A percentile compares a stretch with the other conserved stretches of the same genome.
phyloP scores from a whole-genome alignment of 2,888 invertebrate species.

The Spilarctia lutea region DNA sequence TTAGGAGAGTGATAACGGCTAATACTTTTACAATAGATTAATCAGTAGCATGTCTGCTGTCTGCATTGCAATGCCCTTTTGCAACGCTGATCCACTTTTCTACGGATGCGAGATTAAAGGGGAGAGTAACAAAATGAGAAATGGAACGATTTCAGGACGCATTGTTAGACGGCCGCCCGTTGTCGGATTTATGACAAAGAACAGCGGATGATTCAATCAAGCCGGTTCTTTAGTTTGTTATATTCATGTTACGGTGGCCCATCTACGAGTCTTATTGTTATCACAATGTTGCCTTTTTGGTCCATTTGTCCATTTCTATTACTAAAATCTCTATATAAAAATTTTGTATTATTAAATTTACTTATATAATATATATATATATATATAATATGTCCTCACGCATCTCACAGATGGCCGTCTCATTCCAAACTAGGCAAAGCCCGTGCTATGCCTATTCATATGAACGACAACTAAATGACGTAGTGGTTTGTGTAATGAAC shows the following conservation, averaged over 20 bases:
- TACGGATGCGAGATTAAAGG: conserved; percentile 86
- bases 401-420: too few species aligned
- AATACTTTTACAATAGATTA: conserved; percentile 78
- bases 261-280: conserved; percentile 79
- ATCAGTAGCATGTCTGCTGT: conserved; percentile 79
- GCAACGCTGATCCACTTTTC: conserved; percentile 85
- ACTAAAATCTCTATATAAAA: conserved; percentile 27
- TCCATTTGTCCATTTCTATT: conserved; percentile 61
- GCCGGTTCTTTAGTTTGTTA: conserved; percentile 85
- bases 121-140: conserved; percentile 86
- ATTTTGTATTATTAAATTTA: neutral
- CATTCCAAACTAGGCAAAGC: too few species aligned
- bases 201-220: conserved; percentile 86
- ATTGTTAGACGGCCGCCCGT: conserved; percentile 84
- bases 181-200: conserved; percentile 87
- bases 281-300: conserved; percentile 72
- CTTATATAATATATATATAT: neutral
- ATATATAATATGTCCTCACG: too few species aligned
- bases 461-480: too few species aligned
- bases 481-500: too few species aligned
- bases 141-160: conserved; percentile 86
- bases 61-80: conserved; percentile 84
- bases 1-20: conserved; percentile 50
- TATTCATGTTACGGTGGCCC: conserved; percentile 80
- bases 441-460: too few species aligned